Base-by-base conservation (phyloP, 2,888 invertebrate species). In the Portevinia maculata region DNA sequence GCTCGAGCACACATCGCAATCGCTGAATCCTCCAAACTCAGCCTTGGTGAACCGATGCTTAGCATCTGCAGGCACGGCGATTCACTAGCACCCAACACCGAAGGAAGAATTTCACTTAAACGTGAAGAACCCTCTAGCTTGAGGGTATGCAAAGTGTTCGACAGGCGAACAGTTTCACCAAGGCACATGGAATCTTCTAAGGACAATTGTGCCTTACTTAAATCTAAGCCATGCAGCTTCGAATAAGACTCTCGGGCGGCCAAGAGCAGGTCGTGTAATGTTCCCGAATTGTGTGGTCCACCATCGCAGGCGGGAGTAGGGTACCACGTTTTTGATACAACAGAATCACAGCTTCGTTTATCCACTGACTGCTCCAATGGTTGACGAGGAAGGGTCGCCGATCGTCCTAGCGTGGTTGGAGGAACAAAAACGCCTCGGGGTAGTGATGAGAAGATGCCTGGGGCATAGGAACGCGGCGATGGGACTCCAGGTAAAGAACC, bases 181-280 rank as follows among this genome's bases (percentile, higher is more conserved):
- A 93, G 89, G 85, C 93, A 93, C 86, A 92, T 91, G 21, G 92
- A 91, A 87, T 92, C 92, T 86, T 92, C 91, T 57, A 92, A 90
- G 84, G 91, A 92, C 85, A 92, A 87, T 78, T 92, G 91, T 87
- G 92, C 92, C 87, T 92, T 92, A 85, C 92, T 92, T 83, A 93
- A 91, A 88, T 93, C 92, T 79, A 93, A 87, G 76, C 92, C 92
- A 85, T 92, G 90, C 74, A 93, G 88, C 85, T 92, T 91, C 85
- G 92, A 92, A 79, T 89, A 90, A 5, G 92, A 90, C 67, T 91
- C 91, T 50, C 92, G 90, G 84, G 89, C 89, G 32, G 89, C 91
- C 32, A 90, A 87, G 8, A 88, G 79, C 8, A 88, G 85, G 59
- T 88, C 88, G 75, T 89, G 88, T 6, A 88, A 83, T 11, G 87